These are phyloP conservation scores for Fundulus diaphanus DNA, from an alignment of 2,797 vertebrate species.

Conservation along the genomic window DNA sequence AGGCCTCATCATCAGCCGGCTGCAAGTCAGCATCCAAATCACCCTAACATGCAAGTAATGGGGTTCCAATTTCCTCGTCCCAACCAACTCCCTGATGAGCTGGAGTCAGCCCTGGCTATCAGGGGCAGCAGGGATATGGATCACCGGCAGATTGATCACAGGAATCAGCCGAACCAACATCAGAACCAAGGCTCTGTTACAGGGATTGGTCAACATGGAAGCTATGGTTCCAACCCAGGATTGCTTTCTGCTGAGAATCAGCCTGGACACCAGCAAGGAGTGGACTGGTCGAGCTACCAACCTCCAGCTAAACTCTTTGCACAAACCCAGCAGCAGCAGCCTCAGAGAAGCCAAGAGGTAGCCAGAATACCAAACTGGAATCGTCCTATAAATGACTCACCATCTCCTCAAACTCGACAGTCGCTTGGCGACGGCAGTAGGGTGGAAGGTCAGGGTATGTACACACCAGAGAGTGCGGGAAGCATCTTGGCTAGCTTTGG, in stretches of 20 bases:
- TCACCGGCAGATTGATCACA: constrained; percentile 68
- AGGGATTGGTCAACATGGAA: constrained; percentile 77
- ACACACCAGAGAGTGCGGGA: constrained; percentile 90
- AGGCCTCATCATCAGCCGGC: constrained; percentile 59
- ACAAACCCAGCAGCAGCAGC: constrained; percentile 37
- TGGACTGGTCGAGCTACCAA: constrained; percentile 73
- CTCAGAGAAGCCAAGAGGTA: constrained; percentile 49
- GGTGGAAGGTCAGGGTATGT: constrained; percentile 76
- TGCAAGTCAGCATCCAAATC: constrained; percentile 59
- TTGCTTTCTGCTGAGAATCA: constrained; percentile 63
- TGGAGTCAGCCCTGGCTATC: constrained; percentile 74
- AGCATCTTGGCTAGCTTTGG: constrained; percentile 93
- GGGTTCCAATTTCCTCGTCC: constrained; percentile 74
- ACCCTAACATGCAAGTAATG: constrained; percentile 64
- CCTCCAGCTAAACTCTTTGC: constrained; percentile 71
- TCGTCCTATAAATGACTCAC: constrained; percentile 31
- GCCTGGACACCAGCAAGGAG: constrained; percentile 52
- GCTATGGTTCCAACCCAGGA: constrained; percentile 56
- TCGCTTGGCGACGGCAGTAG: constrained; percentile 35
- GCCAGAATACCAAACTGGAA: constrained; percentile 54
- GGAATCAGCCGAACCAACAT: constrained; percentile 50
- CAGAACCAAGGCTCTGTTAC: constrained; percentile 70
- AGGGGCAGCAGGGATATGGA: constrained; percentile 71
- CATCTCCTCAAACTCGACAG: constrained; percentile 36
- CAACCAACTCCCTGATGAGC: constrained; percentile 73